Base-by-base conservation (phyloP, 2,888 invertebrate species). In the Drosophila paracracens region DNA sequence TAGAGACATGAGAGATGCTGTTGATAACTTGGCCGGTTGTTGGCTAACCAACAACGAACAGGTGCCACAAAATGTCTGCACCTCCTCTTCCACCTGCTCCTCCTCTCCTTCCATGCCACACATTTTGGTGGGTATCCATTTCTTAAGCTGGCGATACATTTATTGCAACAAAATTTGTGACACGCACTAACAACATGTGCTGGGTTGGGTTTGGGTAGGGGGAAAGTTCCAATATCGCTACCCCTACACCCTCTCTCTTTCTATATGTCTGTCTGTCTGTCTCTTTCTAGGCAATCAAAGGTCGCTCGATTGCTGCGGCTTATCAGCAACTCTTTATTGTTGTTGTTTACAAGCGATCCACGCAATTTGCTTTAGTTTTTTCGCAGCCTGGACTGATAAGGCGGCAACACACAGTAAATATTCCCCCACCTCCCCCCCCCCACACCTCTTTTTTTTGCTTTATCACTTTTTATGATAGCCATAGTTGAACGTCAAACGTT, bases 281-380 rank as follows among this genome's bases (percentile, higher is more conserved):
- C 13, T 51, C 18, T 33, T 33, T 21, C n/a, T 8, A n/a, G 21
- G 0, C 36, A 63, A 48, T 63, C 81, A 78, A 78, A 76, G 81
- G 76, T 78, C 81, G 63, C 31, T 21, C 35, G 18, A 36, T 53
- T 46, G 46, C 21, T 46, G 46, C 5, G 4, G 59, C 65, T 77
- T 76, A 77, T 77, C 77, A 16, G 36, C 27, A 25, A 63, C 43
- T 25, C 27, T 66, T 67, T 71, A 82, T 85, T 88, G 80, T 74
- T 77, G 71, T 84, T 84, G 89, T 88, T 87, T 84, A 82, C 89
- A 73, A 67, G 56, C 79, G 52, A 43, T 69, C 77, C 84, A 84
- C 84, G 87, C 82, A 89, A 82, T 79, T 79, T 63, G 76, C 72
- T 74, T 73, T 70, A 81, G 35, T 52, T 52, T 29, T n/a, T n/a